These are phyloP conservation scores for Zaprionus gabonicus DNA, from an alignment of 1,140 invertebrate genomes.

Conservation along the genomic window DNA sequence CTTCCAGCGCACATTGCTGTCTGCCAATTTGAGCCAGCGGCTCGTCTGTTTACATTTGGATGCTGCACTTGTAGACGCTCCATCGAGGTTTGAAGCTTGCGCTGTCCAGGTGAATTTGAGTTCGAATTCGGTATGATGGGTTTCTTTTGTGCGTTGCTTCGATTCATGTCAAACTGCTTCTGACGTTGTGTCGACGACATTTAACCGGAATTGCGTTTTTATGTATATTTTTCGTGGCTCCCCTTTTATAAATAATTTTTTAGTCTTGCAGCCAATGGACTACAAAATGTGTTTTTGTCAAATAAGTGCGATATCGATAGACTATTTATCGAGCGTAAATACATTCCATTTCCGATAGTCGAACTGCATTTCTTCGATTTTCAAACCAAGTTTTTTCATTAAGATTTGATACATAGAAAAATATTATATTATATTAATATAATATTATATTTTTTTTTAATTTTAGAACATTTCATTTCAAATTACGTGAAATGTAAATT, in stretches of 20 bases:
- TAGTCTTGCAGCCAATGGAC: not conserved
- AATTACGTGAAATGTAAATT: not conserved
- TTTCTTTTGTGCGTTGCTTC: constrained; percentile 8
- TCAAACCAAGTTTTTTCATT: not conserved
- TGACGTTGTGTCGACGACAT: constrained; percentile 53
- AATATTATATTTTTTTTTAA: too few species aligned
- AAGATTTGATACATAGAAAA: not conserved
- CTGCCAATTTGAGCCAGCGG: constrained; percentile 74
- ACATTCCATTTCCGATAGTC: not conserved
- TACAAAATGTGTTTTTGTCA: constrained; percentile 1
- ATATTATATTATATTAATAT: too few species aligned
- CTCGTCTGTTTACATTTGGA: constrained; percentile 63
- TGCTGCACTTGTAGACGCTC: constrained; percentile 64
- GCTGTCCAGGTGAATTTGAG: constrained; percentile 49
- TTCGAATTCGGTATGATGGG: constrained; percentile 30
- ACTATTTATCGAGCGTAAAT: not conserved
- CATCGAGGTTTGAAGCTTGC: constrained; percentile 57
- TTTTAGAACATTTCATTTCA: not conserved
- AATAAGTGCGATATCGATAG: not conserved
- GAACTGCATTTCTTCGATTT: not conserved
- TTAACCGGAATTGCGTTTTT: not conserved
- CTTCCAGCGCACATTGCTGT: constrained; percentile 19
- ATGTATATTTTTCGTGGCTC: not conserved
- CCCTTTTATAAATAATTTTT: not conserved
- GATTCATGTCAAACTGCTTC: constrained; percentile 49